Base-by-base conservation (phyloP, 1,140 invertebrate genomes). In the Pogonomyrmex californicus region DNA sequence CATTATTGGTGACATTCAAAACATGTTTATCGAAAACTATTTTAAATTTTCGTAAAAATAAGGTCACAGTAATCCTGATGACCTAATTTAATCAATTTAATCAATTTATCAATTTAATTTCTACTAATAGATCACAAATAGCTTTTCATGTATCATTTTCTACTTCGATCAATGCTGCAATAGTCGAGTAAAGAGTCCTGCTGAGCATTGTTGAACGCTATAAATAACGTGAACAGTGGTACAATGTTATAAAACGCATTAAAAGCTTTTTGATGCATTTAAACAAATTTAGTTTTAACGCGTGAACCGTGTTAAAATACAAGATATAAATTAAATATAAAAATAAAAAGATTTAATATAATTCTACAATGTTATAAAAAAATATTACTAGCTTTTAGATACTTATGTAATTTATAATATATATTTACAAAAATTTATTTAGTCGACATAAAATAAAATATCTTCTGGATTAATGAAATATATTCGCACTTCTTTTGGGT, bases 161-260 rank as follows among this genome's bases (percentile, higher is more conserved):
- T 33, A 77, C 38, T 63, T 62, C 30, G 14, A 77, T 63, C 38
- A 63, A 62, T 62, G 23, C 14, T 77, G 23, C 56, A 62, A 77
- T 63, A 63, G 7, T 44, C n/a, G 14, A 63, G 30, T 44, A 77
- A 56, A 58, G 10, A 76, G 56, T 3, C 54, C 5, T 62, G n/a
- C 23, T 7, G 54, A 58, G 54, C 54, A 76, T 54, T 60, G 54
- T 76, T 76, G 38, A 76, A 77, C 9, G 36, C 38, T 77, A 77
- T 77, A 77, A 77, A 77, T 76, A 76, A 62, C 38, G 41, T 63
- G 51, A 56, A 77, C 56, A 77, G 63, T 77, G 63, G 14, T 1
- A 14, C 58, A 36, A 77, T 77, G 41, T 63, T 77, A 30, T 14
- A 63, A 77, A 76, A 47, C 9, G n/a, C 4, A 41, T 77, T 77